These are phyloP conservation scores for Scolopax mira DNA, from an alignment of 2,113 vertebrate species.

Conservation along the genomic window DNA sequence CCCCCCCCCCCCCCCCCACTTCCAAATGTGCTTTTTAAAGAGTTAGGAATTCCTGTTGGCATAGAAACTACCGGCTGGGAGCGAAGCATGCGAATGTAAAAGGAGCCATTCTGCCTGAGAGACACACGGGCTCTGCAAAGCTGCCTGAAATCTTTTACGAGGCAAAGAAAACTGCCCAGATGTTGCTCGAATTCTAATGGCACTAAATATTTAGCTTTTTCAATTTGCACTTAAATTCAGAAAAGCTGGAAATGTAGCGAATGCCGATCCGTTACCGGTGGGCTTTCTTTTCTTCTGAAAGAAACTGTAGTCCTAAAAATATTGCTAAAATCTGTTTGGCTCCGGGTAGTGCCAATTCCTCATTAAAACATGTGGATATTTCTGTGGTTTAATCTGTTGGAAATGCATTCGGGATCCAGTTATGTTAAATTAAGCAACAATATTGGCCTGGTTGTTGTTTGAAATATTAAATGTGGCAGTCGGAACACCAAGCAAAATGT, in stretches of 20 bases:
- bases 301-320: slow-evolving; percentile 31
- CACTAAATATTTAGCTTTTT: background rate
- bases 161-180: slow-evolving; percentile 38
- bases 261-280: background rate
- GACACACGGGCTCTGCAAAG: background rate
- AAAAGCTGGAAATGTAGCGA: background rate
- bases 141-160: background rate
- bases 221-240: background rate
- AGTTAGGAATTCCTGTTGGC: slow-evolving; percentile 63
- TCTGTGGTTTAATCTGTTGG: slow-evolving; percentile 60
- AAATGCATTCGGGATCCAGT: slow-evolving; percentile 45
- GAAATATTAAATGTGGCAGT: slow-evolving; percentile 60
- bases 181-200: slow-evolving; percentile 7
- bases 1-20: background rate
- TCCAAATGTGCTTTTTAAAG: slow-evolving; percentile 40
- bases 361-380: slow-evolving; percentile 63
- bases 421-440: slow-evolving; percentile 61
- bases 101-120: slow-evolving; percentile 37
- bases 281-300: slow-evolving; percentile 1
- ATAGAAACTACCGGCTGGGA: slow-evolving; percentile 64
- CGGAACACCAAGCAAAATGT: slow-evolving; percentile 51
- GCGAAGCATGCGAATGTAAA: slow-evolving; percentile 26
- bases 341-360: slow-evolving; percentile 3
- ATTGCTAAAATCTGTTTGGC: slow-evolving; percentile 57
- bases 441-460: slow-evolving; percentile 58